Evolutionary conservation across 2,888 invertebrate genomes (phyloP).

Genomic region (Pristionchus maxplancki): DNA sequence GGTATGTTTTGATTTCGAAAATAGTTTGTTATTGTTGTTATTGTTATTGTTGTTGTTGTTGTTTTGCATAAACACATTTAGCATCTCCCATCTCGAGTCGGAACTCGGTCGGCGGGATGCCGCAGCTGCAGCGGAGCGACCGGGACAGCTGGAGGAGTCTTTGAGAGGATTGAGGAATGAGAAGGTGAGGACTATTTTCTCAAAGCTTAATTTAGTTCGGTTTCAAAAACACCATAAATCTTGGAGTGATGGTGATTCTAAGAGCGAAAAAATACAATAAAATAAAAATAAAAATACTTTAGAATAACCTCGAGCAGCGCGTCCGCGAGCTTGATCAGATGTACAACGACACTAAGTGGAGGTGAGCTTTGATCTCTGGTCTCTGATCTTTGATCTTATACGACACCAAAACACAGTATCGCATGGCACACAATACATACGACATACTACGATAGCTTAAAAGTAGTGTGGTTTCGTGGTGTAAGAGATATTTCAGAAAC

Average conservation of each 20-base stretch:
- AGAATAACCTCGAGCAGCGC: constrained; percentile 21
- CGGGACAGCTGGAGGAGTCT: constrained; percentile 41
- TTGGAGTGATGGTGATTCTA: too few species aligned
- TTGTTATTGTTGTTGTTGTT: too few species aligned
- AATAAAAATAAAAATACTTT: neutral
- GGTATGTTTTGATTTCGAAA: neutral
- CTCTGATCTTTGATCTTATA: constrained; percentile 27
- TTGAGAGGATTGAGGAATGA: constrained; percentile 40
- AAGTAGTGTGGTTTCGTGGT: too few species aligned
- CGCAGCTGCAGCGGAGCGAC: neutral
- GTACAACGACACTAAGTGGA: constrained; percentile 52
- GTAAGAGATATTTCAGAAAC: constrained; percentile 1
- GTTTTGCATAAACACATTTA: too few species aligned
- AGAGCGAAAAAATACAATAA: too few species aligned
- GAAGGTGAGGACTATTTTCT: too few species aligned
- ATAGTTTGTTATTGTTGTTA: too few species aligned
- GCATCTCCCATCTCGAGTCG: constrained; percentile 10
- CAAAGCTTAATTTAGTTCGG: too few species aligned
- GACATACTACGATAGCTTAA: too few species aligned
- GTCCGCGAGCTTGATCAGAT: constrained; percentile 41
- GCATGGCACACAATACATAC: too few species aligned
- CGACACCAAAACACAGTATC: too few species aligned
- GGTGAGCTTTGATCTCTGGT: constrained; percentile 40
- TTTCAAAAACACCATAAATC: neutral
- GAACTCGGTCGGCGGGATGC: neutral